phyloP scores from a whole-genome alignment of 2,797 vertebrate genomes.

The Carapus acus region DNA sequence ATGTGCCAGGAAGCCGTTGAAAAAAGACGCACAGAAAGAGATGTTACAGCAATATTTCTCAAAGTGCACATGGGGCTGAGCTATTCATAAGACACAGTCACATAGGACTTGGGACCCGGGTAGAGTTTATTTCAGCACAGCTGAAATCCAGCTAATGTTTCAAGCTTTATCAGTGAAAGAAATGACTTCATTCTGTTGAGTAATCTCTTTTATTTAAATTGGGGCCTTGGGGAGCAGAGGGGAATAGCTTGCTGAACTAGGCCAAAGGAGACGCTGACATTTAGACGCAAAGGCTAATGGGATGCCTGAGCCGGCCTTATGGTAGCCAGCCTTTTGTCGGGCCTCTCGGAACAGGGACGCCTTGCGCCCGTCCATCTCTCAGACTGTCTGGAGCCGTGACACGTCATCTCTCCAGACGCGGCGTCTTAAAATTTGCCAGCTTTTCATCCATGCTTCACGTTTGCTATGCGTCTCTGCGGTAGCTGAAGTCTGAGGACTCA shows the following conservation, averaged over 20 bases:
- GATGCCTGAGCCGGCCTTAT: conserved; percentile 62
- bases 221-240: conserved; percentile 3
- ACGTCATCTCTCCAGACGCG: conserved; percentile 23
- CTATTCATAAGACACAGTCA: no score
- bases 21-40: no score
- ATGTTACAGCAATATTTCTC: no score
- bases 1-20: no score
- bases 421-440: conserved; percentile 34
- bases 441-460: conserved; percentile 37
- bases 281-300: conserved; percentile 77
- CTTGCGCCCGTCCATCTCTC: conserved; percentile 31
- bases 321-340: conserved; percentile 49
- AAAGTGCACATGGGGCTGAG: no score
- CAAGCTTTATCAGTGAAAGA: no score
- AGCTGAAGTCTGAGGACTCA: conserved; percentile 30
- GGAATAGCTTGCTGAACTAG: conserved; percentile 63
- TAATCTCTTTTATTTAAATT: no score
- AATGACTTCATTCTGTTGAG: no score
- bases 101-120: no score
- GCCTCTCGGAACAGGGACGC: conserved; percentile 51
- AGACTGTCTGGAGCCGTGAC: conserved; percentile 47
- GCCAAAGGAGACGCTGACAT: conserved; percentile 71
- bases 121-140: no score
- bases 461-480: conserved; percentile 27
- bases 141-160: no score